These are phyloP conservation scores for Rhamnusium bicolor DNA, from an alignment of 2,888 invertebrate species.

Conservation along the genomic window DNA sequence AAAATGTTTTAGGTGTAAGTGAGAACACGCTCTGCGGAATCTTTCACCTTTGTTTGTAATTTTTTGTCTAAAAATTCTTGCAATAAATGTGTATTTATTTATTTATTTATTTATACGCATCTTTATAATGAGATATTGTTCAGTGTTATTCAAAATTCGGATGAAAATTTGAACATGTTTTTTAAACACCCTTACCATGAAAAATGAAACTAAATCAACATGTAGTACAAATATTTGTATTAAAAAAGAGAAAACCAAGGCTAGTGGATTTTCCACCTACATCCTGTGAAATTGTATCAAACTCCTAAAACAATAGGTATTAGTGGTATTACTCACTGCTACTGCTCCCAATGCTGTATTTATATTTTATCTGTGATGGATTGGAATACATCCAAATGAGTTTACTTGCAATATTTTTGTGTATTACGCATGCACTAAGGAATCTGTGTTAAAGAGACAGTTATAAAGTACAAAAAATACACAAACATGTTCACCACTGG, in stretches of 20 bases:
- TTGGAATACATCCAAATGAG: constrained; percentile 11
- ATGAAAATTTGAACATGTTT: no score
- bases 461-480: constrained; percentile 1
- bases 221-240: no score
- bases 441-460: constrained; percentile 4
- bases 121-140: no score
- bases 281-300: not conserved
- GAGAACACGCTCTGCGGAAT: no score
- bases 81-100: no score
- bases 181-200: no score
- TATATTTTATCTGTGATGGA: constrained; percentile 15
- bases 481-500: not conserved
- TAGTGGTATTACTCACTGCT: constrained; percentile 3
- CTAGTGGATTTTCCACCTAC: not conserved
- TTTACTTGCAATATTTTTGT: constrained; percentile 16
- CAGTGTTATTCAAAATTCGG: no score
- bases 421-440: not conserved
- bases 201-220: no score
- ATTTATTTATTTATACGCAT: no score
- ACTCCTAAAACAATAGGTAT: not conserved
- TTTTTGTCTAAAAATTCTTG: no score
- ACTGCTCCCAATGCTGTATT: not conserved
- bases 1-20: no score
- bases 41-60: no score
- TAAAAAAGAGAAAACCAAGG: not conserved